Evolutionary conservation across 2,888 invertebrate species (phyloP).

Genomic region (Athalia circularis): DNA sequence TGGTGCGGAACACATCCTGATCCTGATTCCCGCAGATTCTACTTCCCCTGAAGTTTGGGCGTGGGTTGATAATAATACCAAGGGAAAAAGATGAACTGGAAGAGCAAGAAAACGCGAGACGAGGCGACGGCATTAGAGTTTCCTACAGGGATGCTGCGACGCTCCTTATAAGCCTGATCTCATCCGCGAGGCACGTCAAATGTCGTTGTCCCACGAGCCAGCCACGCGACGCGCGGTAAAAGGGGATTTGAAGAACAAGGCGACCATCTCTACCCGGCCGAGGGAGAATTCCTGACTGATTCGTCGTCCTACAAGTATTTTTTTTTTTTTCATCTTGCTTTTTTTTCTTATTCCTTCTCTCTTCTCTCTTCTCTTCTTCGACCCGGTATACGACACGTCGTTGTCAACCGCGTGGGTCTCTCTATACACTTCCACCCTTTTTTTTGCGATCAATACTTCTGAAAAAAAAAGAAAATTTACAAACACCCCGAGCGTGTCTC

Average conservation of each 20-base stretch:
- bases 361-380: not conserved
- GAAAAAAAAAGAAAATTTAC: not conserved
- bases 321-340: not conserved
- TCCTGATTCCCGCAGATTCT: not conserved
- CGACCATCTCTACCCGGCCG: slow-evolving; percentile 50
- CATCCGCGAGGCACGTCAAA: not conserved
- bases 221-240: slow-evolving; percentile 54
- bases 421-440: no score
- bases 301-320: not conserved
- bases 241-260: slow-evolving; percentile 53
- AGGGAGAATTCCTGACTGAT: slow-evolving; percentile 7
- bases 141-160: slow-evolving; percentile 8
- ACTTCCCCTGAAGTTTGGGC: no score
- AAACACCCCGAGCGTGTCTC: no score
- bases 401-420: no score
- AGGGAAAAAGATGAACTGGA: no score
- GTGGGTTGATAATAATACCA: no score
- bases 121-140: not conserved
- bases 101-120: no score
- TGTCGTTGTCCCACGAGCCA: slow-evolving; percentile 52
- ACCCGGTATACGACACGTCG: no score
- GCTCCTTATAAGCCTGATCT: slow-evolving; percentile 34
- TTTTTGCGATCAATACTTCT: not conserved
- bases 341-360: not conserved
- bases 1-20: not conserved